These are phyloP conservation scores for Drosophila pseudotalamancana DNA, from an alignment of 2,888 invertebrate genomes.

Conservation along the genomic window DNA sequence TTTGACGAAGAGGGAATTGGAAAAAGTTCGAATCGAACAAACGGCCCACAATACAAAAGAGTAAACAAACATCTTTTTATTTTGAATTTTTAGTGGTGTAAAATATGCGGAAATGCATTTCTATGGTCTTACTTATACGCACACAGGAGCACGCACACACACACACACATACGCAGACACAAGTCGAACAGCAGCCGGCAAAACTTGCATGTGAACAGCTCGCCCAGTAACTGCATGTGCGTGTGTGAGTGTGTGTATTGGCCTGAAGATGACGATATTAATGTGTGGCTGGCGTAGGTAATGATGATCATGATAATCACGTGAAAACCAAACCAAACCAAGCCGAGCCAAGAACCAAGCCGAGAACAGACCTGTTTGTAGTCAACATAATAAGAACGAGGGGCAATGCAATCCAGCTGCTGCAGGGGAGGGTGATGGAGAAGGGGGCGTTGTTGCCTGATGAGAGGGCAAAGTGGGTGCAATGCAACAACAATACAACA, in stretches of 20 bases:
- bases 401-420: slow-evolving; percentile 60
- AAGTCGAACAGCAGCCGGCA: slow-evolving; percentile 64
- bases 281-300: slow-evolving; percentile 76
- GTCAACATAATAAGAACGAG: slow-evolving; percentile 74
- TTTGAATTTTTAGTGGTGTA: slow-evolving; percentile 77
- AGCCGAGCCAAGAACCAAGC: slow-evolving; percentile 40
- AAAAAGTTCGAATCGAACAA: slow-evolving; percentile 21
- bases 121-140: slow-evolving; percentile 69
- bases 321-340: slow-evolving; percentile 75
- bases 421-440: slow-evolving; percentile 16
- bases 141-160: slow-evolving; percentile 2
- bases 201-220: slow-evolving; percentile 69
- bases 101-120: slow-evolving; percentile 82
- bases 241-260: slow-evolving; percentile 53
- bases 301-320: slow-evolving; percentile 79
- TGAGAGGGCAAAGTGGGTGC: slow-evolving; percentile 45
- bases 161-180: slow-evolving; percentile 12
- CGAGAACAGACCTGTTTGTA: slow-evolving; percentile 65
- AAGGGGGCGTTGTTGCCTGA: neutral
- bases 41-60: slow-evolving; percentile 64
- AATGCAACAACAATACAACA: slow-evolving; percentile 46
- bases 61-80: slow-evolving; percentile 70
- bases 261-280: slow-evolving; percentile 78
- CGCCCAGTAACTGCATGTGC: slow-evolving; percentile 20
- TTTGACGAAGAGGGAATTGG: slow-evolving; percentile 12